Evolutionary conservation across 2,797 vertebrate species (phyloP).

Genomic region (Melanogrammus aeglefinus): DNA sequence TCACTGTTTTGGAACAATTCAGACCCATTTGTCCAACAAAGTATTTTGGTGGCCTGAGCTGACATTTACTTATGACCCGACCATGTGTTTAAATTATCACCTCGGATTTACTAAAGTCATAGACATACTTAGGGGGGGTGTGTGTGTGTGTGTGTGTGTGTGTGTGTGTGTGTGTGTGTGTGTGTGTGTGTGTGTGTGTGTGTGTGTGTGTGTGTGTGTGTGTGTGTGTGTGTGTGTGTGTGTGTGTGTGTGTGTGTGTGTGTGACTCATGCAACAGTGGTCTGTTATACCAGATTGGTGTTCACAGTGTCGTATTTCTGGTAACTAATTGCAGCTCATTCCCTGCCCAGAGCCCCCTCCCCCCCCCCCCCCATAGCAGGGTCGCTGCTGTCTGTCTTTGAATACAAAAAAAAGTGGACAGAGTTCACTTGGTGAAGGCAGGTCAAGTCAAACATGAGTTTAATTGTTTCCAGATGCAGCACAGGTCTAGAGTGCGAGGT

Average conservation of each 20-base stretch:
- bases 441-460: constrained; percentile 90
- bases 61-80: no score
- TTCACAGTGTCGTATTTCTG: constrained; percentile 70
- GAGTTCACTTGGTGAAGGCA: constrained; percentile 88
- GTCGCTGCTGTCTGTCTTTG: constrained; percentile 72
- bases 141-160: no score
- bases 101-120: no score
- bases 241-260: no score
- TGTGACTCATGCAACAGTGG: constrained; percentile 15
- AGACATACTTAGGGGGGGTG: no score
- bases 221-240: no score
- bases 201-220: no score
- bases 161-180: no score
- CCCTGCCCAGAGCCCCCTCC: constrained; percentile 63
- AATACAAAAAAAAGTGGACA: constrained; percentile 73
- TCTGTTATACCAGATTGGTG: constrained; percentile 64
- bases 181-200: no score
- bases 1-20: neutral
- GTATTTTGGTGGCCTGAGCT: no score
- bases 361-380: constrained; percentile 55
- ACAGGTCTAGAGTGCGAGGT: constrained; percentile 73
- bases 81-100: no score
- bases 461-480: constrained; percentile 97
- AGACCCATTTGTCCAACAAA: no score
- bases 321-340: constrained; percentile 85